A percentile compares a stretch with the other conserved stretches of the same genome.
Conservation (phyloP, 2,888 invertebrate species). For the Ophion ventricosus region DNA sequence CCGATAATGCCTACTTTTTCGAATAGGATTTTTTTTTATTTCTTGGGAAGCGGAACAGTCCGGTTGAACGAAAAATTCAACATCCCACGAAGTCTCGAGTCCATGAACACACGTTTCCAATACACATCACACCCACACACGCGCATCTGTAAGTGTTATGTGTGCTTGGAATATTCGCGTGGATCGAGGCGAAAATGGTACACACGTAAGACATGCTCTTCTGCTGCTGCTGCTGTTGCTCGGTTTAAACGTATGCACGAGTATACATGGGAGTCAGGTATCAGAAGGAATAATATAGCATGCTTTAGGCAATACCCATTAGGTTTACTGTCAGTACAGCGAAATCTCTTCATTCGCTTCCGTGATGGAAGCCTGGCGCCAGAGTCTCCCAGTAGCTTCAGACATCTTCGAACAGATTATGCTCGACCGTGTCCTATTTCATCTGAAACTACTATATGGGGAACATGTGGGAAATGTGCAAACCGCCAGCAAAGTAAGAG, state of each 20-base stretch:
- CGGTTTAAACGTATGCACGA: constrained; percentile 37
- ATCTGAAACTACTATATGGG: background rate
- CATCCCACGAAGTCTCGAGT: background rate
- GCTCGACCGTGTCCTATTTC: background rate
- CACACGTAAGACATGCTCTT: constrained; percentile 33
- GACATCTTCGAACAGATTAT: constrained; percentile 24
- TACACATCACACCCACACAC: too few relatives aligned
- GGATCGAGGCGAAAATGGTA: constrained; percentile 37
- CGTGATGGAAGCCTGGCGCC: constrained; percentile 39
- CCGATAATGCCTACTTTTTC: too few relatives aligned
- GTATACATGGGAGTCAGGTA: constrained; percentile 27
- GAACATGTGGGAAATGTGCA: constrained; percentile 4
- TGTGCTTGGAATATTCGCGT: background rate
- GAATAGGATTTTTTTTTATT: background rate
- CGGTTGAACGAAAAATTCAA: background rate
- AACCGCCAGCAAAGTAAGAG: background rate
- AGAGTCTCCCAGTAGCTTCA: constrained; percentile 45
- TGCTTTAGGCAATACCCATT: constrained; percentile 57
- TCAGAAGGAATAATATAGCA: constrained; percentile 26
- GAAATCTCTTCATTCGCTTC: constrained; percentile 60
- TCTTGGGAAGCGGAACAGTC: background rate
- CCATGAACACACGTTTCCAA: background rate
- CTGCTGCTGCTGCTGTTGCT: constrained; percentile 19
- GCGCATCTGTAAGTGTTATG: too few relatives aligned
- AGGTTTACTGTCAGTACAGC: constrained; percentile 59